Evolutionary conservation across 2,888 invertebrate species (phyloP).

Genomic region (Erebia epiphron): DNA sequence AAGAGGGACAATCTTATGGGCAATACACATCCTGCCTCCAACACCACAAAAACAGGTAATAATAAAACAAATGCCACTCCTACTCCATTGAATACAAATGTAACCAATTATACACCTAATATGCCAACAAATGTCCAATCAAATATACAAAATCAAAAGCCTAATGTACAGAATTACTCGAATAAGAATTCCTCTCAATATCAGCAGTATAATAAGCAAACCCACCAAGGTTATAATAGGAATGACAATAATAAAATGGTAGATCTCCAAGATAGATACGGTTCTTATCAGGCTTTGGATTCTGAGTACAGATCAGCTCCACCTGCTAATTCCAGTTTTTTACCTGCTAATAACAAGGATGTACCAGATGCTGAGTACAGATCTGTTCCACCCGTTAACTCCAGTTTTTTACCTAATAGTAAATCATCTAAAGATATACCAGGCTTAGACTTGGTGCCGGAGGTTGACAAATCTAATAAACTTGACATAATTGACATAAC

Average conservation of each 20-base stretch:
- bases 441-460: constrained; percentile 87
- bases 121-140: constrained; percentile 43
- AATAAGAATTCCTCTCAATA: constrained; percentile 48
- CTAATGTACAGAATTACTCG: constrained; percentile 43
- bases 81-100: constrained; percentile 45
- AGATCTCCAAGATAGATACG: constrained; percentile 57
- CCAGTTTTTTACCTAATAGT: constrained; percentile 61
- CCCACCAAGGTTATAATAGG: constrained; percentile 48
- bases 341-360: constrained; percentile 72
- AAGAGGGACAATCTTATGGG: constrained; percentile 75
- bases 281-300: constrained; percentile 52
- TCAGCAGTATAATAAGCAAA: constrained; percentile 46
- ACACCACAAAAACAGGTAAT: constrained; percentile 44
- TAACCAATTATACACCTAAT: constrained; percentile 38
- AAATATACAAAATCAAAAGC: constrained; percentile 29
- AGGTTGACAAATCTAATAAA: constrained; percentile 54
- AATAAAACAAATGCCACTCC: constrained; percentile 52
- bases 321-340: constrained; percentile 54
- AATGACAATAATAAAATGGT: constrained; percentile 50
- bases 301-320: constrained; percentile 44
- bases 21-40: constrained; percentile 49
- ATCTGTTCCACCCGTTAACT: constrained; percentile 44
- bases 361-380: constrained; percentile 80
- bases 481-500: constrained; percentile 67
- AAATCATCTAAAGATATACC: constrained; percentile 84